Percentiles rank a stretch among this genome's conserved stretches.
Evolutionary conservation across 2,113 vertebrate species (phyloP).

Genomic region (Muntiacus muntjak): DNA sequence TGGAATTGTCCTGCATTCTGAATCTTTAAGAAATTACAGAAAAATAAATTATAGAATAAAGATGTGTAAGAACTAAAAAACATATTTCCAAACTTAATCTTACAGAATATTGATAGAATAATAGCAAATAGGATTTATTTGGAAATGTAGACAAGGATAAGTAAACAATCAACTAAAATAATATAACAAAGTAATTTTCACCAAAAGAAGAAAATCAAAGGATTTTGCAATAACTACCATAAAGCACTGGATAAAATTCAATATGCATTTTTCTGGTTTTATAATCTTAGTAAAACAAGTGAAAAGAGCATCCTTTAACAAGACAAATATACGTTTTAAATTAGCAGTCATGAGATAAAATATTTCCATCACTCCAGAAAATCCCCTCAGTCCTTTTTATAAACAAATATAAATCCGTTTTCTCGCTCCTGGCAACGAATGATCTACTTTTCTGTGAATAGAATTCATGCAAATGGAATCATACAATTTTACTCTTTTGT

Average conservation of each 20-base stretch:
- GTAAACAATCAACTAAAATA: not conserved
- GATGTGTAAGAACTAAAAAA: not conserved
- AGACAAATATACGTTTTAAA: not conserved
- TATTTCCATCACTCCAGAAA: not conserved
- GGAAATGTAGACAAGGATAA: not conserved
- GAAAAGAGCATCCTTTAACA: not conserved
- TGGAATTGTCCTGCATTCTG: not conserved
- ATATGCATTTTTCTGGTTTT: not conserved
- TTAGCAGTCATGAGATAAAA: not conserved
- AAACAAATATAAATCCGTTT: not conserved
- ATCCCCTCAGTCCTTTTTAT: not conserved
- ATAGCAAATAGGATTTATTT: not conserved
- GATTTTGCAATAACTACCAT: not conserved
- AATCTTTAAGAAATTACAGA: not conserved
- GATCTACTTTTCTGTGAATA: not conserved
- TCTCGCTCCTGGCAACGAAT: not conserved
- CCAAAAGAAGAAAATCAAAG: not conserved
- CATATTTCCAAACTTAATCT: not conserved
- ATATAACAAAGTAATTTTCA: not conserved
- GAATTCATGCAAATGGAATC: not conserved
- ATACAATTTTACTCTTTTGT: not conserved
- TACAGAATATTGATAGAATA: not conserved
- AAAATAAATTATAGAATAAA: not conserved
- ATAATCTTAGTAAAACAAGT: not conserved
- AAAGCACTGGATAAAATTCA: not conserved